Evolutionary conservation across 2,888 invertebrate species (phyloP).

Genomic region (Apodemia duryi): DNA sequence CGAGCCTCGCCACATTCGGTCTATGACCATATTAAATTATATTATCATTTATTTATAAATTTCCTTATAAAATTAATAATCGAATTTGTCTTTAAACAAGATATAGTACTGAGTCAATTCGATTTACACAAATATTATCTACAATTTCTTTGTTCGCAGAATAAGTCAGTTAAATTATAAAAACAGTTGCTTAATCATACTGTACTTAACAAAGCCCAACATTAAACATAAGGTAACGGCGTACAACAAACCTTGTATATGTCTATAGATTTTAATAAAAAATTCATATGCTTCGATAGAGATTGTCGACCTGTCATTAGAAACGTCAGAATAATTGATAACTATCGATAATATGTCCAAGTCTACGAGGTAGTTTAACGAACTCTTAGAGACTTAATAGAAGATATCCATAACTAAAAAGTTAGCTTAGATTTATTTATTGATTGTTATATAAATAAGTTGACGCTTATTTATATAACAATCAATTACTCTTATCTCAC

Average conservation of each 20-base stretch:
- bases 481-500: too few relatives aligned
- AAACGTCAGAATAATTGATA: background rate
- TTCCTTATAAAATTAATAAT: background rate
- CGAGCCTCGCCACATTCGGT: slow-evolving; percentile 43
- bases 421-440: background rate
- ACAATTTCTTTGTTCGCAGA: background rate
- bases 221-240: background rate
- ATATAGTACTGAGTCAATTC: background rate
- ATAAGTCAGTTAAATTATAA: too few relatives aligned
- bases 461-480: too few relatives aligned
- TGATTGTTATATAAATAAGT: too few relatives aligned
- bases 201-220: background rate
- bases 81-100: too few relatives aligned
- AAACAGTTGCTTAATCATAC: background rate
- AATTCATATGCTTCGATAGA: background rate
- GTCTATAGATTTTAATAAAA: background rate
- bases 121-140: background rate
- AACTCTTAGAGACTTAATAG: background rate
- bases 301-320: slow-evolving; percentile 17
- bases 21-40: background rate
- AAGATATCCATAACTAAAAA: too few relatives aligned
- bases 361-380: background rate
- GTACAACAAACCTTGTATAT: slow-evolving; percentile 1
- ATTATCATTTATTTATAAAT: background rate
- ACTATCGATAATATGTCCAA: background rate